These are phyloP conservation scores for Callocephalon fimbriatum DNA, from an alignment of 2,113 vertebrate genomes.

Conservation along the genomic window DNA sequence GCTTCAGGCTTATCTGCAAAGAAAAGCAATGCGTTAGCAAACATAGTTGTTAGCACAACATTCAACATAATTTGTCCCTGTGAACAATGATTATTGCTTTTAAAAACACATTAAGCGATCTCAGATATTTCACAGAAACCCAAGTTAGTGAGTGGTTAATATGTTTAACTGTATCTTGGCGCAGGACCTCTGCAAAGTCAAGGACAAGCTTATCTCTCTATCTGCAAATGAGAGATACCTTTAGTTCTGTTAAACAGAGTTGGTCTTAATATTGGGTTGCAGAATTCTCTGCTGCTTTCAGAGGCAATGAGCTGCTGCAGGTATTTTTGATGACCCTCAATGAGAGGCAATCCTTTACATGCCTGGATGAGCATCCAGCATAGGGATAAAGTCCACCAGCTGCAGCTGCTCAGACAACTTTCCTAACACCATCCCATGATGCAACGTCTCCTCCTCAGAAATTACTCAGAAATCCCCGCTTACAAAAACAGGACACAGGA, in stretches of 20 bases:
- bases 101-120: background rate
- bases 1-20: background rate
- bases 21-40: background rate
- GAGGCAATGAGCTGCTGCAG: background rate
- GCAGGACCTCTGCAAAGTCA: background rate
- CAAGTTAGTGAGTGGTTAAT: background rate
- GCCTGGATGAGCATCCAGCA: background rate
- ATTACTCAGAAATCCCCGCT: conserved; percentile 69
- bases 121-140: background rate
- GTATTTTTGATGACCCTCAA: background rate
- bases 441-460: conserved; percentile 63
- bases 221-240: background rate
- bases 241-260: background rate
- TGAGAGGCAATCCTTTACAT: background rate
- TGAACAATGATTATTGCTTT: background rate
- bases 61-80: background rate
- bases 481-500: conserved; percentile 58
- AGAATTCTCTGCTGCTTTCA: background rate
- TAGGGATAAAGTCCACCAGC: background rate
- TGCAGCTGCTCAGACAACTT: conserved; percentile 49
- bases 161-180: background rate
- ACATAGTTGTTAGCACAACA: background rate
- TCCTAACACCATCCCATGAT: conserved; percentile 60
- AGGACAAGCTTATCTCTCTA: background rate
- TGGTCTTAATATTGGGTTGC: background rate